These are phyloP conservation scores for Cacoxenus indagator DNA, from an alignment of 2,888 invertebrate species.

Conservation along the genomic window DNA sequence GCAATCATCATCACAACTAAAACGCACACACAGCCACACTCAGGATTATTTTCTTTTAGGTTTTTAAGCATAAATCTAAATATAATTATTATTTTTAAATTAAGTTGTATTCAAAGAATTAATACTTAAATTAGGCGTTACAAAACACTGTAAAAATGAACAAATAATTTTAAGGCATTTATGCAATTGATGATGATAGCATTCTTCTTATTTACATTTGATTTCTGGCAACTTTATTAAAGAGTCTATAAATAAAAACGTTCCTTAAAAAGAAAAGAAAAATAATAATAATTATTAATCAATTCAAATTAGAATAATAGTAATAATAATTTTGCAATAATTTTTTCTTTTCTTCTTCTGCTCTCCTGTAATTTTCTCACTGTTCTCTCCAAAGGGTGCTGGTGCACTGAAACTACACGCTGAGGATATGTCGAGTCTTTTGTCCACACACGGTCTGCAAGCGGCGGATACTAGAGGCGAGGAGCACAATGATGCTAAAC, in stretches of 20 bases:
- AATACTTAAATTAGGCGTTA: too few relatives aligned
- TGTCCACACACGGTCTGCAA: constrained; percentile 75
- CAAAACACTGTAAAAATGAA: too few relatives aligned
- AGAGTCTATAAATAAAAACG: too few relatives aligned
- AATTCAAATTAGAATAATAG: constrained; percentile 8
- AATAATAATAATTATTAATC: neutral
- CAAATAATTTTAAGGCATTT: too few relatives aligned
- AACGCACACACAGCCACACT: constrained; percentile 32
- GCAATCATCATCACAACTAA: constrained; percentile 25
- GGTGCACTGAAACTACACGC: constrained; percentile 70
- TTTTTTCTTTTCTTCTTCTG: neutral
- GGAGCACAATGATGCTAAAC: constrained; percentile 72
- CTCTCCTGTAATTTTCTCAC: constrained; percentile 3
- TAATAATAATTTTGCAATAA: constrained; percentile 6
- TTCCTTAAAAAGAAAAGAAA: neutral
- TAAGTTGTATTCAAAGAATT: too few relatives aligned
- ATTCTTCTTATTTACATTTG: too few relatives aligned
- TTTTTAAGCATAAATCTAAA: neutral
- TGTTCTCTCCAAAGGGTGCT: constrained; percentile 42
- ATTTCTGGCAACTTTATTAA: too few relatives aligned
- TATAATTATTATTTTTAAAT: too few relatives aligned
- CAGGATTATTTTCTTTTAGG: constrained; percentile 45
- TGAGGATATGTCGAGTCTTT: constrained; percentile 76
- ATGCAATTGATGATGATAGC: too few relatives aligned
- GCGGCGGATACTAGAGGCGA: constrained; percentile 72